Evolutionary conservation across 1,140 invertebrate species (phyloP), one percentile per base, ranked within the genome.

Genomic region (Cydia pomonella): DNA sequence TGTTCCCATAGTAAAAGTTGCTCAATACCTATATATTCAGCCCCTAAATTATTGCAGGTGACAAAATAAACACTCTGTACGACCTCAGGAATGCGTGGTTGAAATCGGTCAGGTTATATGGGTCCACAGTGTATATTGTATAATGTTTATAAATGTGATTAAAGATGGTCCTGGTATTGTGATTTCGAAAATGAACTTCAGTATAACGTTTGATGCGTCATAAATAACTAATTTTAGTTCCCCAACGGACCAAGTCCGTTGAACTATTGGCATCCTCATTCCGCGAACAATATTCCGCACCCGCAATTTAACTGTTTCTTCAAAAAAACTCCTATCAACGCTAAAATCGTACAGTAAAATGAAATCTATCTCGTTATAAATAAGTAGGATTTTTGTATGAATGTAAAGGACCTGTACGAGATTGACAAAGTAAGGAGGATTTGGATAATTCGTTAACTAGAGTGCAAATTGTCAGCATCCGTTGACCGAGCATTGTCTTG

Each of bases 401-500:
- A 59, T 2, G 53, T 21, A 23, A 59, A 23, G 6, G 9, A 12
- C n/a, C 0, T 18, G n/a, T 53, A 53, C 16, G 21, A 59, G 53
- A 12, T 59, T 59, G 53, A 3, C 16, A 59, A 23, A 23, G 9
- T 23, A 53, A 18, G 12, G 4, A 18, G n/a, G n/a, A 59, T 59
- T 59, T 0, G 18, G 63, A 66, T 66, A 66, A 66, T 66, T 27
- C 21, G 53, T 29, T 63, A 80, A 79, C 78, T 79, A 75, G 44
- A 63, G 53, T 69, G 73, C 76, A 81, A 83, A 83, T 83, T 81
- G 82, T 73, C n/a, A 38, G 71, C 78, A 79, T 83, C 82, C 82
- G 80, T 74, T 59, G 50, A 50, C 25, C 75, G 75, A 74, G n/a
- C 75, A 79, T 82, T 82, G 81, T 82, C 77, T 82, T 74, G 18